Evolutionary conservation across 2,888 invertebrate genomes (phyloP).

Genomic region (Molorchus minor): DNA sequence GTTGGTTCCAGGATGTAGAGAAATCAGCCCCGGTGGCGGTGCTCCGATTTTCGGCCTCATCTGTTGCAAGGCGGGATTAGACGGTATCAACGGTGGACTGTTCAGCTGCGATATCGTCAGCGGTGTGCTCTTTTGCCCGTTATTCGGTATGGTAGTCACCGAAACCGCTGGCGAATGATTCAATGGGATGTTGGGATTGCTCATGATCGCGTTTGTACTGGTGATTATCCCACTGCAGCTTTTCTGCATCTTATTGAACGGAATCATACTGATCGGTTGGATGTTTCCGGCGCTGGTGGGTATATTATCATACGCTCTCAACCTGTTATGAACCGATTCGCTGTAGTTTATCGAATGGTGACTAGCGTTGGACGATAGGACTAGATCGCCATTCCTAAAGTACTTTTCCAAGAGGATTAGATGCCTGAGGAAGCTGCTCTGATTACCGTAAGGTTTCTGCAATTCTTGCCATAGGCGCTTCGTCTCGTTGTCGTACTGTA

Average conservation of each 20-base stretch:
- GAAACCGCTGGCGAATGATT: conserved; percentile 32
- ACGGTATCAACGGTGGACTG: conserved; percentile 50
- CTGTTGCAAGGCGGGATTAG: conserved; percentile 34
- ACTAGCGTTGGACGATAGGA: conserved; percentile 77
- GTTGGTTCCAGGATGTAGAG: conserved; percentile 56
- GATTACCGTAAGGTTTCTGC: conserved; percentile 87
- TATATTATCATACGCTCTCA: conserved; percentile 79
- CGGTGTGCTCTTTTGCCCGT: conserved; percentile 57
- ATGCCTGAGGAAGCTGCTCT: conserved; percentile 85
- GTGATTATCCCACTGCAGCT: conserved; percentile 50
- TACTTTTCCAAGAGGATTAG: conserved; percentile 84
- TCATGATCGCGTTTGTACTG: conserved; percentile 27
- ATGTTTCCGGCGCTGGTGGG: conserved; percentile 54
- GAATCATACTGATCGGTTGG: conserved; percentile 57
- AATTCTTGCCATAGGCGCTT: conserved; percentile 82
- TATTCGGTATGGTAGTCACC: conserved; percentile 46
- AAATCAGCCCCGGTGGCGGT: conserved; percentile 59
- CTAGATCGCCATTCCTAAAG: conserved; percentile 81
- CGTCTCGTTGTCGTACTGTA: conserved; percentile 86
- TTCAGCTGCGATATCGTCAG: conserved; percentile 59
- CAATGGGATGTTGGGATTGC: conserved; percentile 18
- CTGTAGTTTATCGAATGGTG: conserved; percentile 81
- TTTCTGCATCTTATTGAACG: conserved; percentile 53
- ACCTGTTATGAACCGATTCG: conserved; percentile 79
- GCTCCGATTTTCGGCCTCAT: conserved; percentile 41